Base-by-base conservation (phyloP, 2,113 vertebrate species). In the Stictonetta naevosa region DNA sequence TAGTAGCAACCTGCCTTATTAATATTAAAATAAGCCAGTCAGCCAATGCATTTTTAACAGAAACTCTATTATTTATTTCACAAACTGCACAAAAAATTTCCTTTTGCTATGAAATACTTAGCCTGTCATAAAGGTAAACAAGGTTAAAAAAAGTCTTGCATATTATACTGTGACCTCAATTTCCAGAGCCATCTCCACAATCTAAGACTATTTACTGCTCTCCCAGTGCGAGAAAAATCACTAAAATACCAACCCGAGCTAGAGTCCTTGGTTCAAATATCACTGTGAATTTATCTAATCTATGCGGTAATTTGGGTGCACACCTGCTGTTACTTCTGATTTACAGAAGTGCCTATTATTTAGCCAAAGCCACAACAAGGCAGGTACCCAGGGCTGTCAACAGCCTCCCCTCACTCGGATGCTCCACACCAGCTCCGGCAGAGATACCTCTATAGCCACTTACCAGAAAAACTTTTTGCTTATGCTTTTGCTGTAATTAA, bases 11-110 rank as follows among this genome's bases (percentile, higher is more conserved):
- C 77, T 91, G 73, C 53, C 88, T 93, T 91, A 96, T 96, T 94
- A 96, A 96, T 94, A 96, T 96, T 96, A 96, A 96, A 96, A 95
- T 91, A 91, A 93, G 80, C 69, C 93, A 89, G 90, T 31, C n/a
- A 96, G 77, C 11, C 88, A 89, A 84, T 96, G 81, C 92, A 95
- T 96, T 93, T 97, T 96, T 95, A 97, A 95, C 69, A 93, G 74
- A 59, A 76, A 73, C 63, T 75, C 87, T 75, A 94, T 95, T 95
- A 96, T 95, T 96, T 96, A 96, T 94, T 95, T 84, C 81, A 92
- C 66, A 91, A 92, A 89, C 91, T 82, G 74, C 86, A 89, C 48
- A 71, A 94, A 96, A 94, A 91, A 82, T 36, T 78, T 84, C 88
- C 62, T 95, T 92, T 69, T 92, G 48, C 80, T 91, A 46, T 50